Conservation (phyloP, 2,797 vertebrate genomes). For the Pangasius sanitwongsei region DNA sequence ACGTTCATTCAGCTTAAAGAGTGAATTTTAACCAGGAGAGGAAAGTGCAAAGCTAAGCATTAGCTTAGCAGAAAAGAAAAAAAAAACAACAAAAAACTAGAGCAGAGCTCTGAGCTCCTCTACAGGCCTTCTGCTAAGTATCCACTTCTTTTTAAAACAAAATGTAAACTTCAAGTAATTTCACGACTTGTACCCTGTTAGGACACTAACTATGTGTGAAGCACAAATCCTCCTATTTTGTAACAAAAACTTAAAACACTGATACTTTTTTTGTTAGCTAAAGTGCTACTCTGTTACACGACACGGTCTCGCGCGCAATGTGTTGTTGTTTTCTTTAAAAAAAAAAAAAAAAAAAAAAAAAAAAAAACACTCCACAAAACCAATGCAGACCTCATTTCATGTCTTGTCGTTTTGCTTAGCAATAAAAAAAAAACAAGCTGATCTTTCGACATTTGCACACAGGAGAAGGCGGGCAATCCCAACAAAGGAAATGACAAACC, state of each 20-base stretch:
- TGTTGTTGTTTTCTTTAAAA: too few species aligned
- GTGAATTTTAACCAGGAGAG: neutral
- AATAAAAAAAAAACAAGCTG: neutral
- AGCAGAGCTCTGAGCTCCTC: conserved; percentile 9
- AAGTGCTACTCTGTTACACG: conserved; percentile 14
- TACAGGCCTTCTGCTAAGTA: neutral
- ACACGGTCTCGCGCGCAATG: neutral
- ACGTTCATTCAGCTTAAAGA: neutral
- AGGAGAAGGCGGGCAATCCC: conserved; percentile 56
- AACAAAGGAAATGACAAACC: conserved; percentile 63
- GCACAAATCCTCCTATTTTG: neutral
- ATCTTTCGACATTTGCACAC: conserved; percentile 31
- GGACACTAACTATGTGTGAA: neutral
- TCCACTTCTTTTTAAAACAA: neutral
- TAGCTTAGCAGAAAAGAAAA: conserved; percentile 14
- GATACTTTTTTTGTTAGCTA: conserved; percentile 5
- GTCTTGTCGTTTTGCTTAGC: neutral
- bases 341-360: neutral
- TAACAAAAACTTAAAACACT: neutral
- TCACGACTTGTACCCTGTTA: neutral
- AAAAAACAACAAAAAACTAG: neutral
- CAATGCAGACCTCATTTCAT: too few species aligned
- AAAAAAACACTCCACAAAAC: too few species aligned
- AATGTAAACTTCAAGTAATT: neutral
- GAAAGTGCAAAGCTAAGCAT: conserved; percentile 17